Evolutionary conservation across 1,140 invertebrate species (phyloP).

Genomic region (Ceratina australensis): DNA sequence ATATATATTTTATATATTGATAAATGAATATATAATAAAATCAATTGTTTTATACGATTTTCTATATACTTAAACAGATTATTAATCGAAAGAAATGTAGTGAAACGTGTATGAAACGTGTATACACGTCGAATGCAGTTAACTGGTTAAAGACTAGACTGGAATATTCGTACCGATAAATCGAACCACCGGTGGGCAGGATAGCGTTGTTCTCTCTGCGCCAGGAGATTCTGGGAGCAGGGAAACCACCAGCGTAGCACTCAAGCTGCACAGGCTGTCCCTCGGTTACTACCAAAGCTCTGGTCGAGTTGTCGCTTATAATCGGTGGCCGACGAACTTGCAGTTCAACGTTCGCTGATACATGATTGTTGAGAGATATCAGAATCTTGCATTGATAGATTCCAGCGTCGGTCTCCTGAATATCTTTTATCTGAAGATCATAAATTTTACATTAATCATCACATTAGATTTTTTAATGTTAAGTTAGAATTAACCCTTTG

Average conservation of each 20-base stretch:
- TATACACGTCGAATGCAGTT: too few relatives aligned
- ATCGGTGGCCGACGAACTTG: slow-evolving; percentile 92
- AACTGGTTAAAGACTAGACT: too few relatives aligned
- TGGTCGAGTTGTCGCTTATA: slow-evolving; percentile 95
- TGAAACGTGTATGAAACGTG: too few relatives aligned
- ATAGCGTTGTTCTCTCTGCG: slow-evolving; percentile 95
- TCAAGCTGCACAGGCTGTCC: slow-evolving; percentile 89
- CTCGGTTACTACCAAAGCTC: slow-evolving; percentile 91
- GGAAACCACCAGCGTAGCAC: slow-evolving; percentile 93
- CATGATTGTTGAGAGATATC: slow-evolving; percentile 87
- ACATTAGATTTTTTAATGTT: too few relatives aligned
- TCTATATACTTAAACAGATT: too few relatives aligned
- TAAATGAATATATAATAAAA: too few relatives aligned
- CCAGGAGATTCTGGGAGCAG: slow-evolving; percentile 92
- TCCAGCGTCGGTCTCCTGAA: slow-evolving; percentile 95
- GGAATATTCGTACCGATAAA: slow-evolving; percentile 85
- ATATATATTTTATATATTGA: too few relatives aligned
- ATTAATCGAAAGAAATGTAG: too few relatives aligned
- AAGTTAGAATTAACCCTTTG: too few relatives aligned
- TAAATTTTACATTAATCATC: too few relatives aligned
- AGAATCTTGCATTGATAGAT: slow-evolving; percentile 93
- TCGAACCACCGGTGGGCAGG: slow-evolving; percentile 91
- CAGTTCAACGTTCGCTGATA: slow-evolving; percentile 90
- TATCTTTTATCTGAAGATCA: slow-evolving; percentile 90
- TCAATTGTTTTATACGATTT: too few relatives aligned